Evolutionary conservation across 2,888 invertebrate genomes (phyloP), one percentile per base, ranked within the genome.

Genomic region (Synergus japonicus): DNA sequence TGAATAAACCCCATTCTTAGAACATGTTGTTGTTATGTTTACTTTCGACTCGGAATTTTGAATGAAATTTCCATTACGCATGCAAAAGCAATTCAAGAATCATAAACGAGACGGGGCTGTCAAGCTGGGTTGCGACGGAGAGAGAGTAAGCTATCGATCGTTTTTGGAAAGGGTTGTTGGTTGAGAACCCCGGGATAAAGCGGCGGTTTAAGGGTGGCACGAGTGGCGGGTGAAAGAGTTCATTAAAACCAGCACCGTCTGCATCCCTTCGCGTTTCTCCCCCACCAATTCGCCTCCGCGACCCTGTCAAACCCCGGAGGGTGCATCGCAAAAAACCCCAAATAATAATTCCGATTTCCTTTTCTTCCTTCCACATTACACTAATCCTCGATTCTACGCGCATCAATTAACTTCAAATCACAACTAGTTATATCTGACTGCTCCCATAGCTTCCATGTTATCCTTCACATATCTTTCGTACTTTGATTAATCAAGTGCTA

Each of bases 161-260:
- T 63, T 58, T 41, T 37, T 67, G 65, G 76, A 80, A 79, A 76
- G 83, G 79, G 79, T 79, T 65, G 77, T 76, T 67, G 82, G 85
- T 85, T 90, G 90, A 88, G 89, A 88, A 86, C 85, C 87, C 79
- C 84, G 86, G 88, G 85, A 83, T 86, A 87, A 88, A 89, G 86
- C 89, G 88, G 87, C 84, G 90, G 90, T 90, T 87, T 89, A 87
- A 90, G 90, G 89, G 89, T 86, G 87, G 87, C 89, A 87, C 87
- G 89, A 90, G 88, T 89, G 88, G 85, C 86, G 88, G 87, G 87
- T 89, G 88, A 90, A 90, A 90, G 90, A 90, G 90, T 90, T 90
- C 90, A 90, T 90, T 90, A 90, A 90, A 90, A 90, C 88, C 88
- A 87, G 89, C 90, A 87, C 87, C 87, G 89, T 89, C 89, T 89